These are phyloP conservation scores for Dryobotodes eremita DNA, from an alignment of 2,888 invertebrate species.

Conservation along the genomic window DNA sequence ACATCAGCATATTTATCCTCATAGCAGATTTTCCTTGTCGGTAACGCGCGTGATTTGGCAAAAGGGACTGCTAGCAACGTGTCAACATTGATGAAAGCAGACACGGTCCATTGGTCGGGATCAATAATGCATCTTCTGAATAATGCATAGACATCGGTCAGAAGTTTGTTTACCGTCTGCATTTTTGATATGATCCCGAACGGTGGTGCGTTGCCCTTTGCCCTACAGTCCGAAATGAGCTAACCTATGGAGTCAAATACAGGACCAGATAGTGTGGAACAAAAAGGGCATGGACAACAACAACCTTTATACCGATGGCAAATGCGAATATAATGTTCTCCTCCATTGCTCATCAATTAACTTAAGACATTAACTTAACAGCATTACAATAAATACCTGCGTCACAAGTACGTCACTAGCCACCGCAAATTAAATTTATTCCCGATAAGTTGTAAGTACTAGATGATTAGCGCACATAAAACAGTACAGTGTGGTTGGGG, in stretches of 20 bases:
- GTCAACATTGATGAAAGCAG: constrained; percentile 60
- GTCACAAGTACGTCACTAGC: constrained; percentile 51
- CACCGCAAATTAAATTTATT: constrained; percentile 11
- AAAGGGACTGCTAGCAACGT: constrained; percentile 64
- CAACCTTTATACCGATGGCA: neutral
- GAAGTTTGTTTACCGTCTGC: constrained; percentile 86
- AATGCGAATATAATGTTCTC: constrained; percentile 26
- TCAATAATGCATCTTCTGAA: constrained; percentile 84
- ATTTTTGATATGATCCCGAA: constrained; percentile 71
- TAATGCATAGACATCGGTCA: constrained; percentile 77
- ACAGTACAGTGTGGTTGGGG: constrained; percentile 15
- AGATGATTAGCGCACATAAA: constrained; percentile 9
- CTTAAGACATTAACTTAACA: constrained; percentile 8
- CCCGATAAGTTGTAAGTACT: constrained; percentile 28
- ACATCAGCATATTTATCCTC: constrained; percentile 49
- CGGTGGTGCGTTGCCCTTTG: constrained; percentile 79
- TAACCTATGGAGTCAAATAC: constrained; percentile 7
- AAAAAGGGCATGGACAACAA: neutral
- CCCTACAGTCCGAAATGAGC: constrained; percentile 66
- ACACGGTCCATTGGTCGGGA: constrained; percentile 64
- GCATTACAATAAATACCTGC: constrained; percentile 24
- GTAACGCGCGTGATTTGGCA: constrained; percentile 59
- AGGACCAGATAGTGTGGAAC: neutral
- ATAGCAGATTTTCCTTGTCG: constrained; percentile 55
- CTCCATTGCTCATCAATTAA: constrained; percentile 3